Base-by-base conservation (phyloP, 2,113 vertebrate genomes). In the Nibea albiflora region DNA sequence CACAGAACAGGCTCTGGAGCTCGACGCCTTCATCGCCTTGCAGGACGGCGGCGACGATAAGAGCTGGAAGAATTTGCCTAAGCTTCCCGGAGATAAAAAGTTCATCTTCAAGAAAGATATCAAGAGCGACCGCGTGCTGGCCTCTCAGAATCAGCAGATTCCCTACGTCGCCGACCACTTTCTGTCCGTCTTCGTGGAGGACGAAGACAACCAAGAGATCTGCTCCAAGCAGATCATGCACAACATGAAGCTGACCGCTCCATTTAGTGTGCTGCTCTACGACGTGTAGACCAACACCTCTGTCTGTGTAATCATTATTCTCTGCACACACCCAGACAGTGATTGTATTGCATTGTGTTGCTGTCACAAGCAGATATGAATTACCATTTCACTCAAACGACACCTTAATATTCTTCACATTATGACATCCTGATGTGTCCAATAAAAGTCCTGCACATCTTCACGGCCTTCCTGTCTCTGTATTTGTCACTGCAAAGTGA, bases 181-280 rank as follows among this genome's bases (percentile, higher is more conserved):
- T 15, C 56, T 94, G 67, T 92, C 93, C 2, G 49, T 91, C 73
- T 92, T 93, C 2, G 73, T 93, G 47, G 92, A 94, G 83, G 91
- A 91, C 7, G 91, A 86, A 14, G 85, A 91, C 0, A 83, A 94
- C 5, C 72, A 85, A 20, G 80, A 77, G 3, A 52, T 93, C 47
- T 92, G 89, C 4, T 72, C 31, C 65, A 93, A 90, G 24, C 73
- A 90, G 19, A 73, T 94, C 53, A 28, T 86, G 14, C 69, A 78
- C 52, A 91, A 88, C 77, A 80, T 92, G 89, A 44, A 4, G 4
- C 50, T 90, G 42, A 49, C 58, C 0, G 52, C 67, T 47, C 75
- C 73, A 0, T 2, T 85, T 0, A 68, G 85, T 4, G 58, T 93
- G 47, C 60, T 92, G 50, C 73, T 94, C 4, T 94, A 92, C 39